phyloP scores from a whole-genome alignment of 2,113 vertebrate species.

The Orycteropus afer region DNA sequence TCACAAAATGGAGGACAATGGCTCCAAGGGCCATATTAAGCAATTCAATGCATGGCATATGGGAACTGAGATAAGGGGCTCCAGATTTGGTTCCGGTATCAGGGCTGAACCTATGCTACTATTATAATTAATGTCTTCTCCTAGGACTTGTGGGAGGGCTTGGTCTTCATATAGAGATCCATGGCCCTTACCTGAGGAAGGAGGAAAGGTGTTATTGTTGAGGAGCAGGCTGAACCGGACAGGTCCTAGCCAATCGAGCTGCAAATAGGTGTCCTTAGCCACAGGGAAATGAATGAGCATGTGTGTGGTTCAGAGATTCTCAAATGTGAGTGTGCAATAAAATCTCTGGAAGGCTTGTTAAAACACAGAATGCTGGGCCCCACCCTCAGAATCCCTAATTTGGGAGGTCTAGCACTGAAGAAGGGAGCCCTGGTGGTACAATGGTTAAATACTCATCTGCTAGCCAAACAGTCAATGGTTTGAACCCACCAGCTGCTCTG shows the following conservation, averaged over 20 bases:
- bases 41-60: no score
- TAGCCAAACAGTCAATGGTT: neutral
- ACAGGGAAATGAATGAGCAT: neutral
- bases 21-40: no score
- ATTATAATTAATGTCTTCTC: neutral
- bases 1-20: no score
- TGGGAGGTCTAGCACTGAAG: neutral
- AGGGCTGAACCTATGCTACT: neutral
- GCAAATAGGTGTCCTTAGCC: neutral
- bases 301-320: neutral
- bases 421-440: neutral
- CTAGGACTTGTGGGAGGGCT: neutral
- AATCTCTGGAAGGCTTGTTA: conserved; percentile 20
- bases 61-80: neutral
- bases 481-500: neutral
- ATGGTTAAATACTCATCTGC: neutral
- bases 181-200: neutral
- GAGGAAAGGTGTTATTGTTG: neutral
- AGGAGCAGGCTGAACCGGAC: neutral
- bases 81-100: neutral
- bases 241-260: neutral
- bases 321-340: neutral
- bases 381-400: neutral
- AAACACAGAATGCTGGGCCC: neutral
- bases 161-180: neutral